Conservation (phyloP, 2,797 vertebrate species). For the Diplodus puntazzo region DNA sequence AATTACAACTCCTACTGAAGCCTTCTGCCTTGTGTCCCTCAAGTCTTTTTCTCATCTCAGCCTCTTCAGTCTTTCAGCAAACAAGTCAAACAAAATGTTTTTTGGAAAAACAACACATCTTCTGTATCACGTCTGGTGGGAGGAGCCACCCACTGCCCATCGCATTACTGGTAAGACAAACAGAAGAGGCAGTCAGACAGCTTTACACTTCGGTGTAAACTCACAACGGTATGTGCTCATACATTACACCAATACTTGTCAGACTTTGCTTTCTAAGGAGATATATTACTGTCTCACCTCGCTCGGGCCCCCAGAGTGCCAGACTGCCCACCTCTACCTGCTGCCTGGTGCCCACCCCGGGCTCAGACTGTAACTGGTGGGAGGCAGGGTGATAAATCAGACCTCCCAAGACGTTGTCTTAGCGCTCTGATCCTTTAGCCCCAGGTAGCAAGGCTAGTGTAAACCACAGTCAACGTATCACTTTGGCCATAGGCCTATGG, state of each 20-base stretch:
- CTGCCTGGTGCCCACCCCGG: constrained; percentile 37
- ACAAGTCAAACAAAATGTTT: not conserved
- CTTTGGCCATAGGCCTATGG: constrained; percentile 58
- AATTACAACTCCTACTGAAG: too few relatives aligned
- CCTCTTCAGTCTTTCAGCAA: not conserved
- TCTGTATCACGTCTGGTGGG: not conserved
- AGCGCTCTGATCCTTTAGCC: constrained; percentile 69
- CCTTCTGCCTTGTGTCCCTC: not conserved
- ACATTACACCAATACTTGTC: not conserved
- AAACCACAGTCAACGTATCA: constrained; percentile 74
- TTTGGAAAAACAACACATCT: not conserved
- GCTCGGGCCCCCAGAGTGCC: constrained; percentile 21
- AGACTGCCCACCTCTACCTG: constrained; percentile 43
- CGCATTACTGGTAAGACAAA: not conserved
- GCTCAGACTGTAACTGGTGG: constrained; percentile 43
- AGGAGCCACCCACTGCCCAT: not conserved
- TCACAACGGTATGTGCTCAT: constrained; percentile 8
- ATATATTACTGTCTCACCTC: constrained; percentile 31
- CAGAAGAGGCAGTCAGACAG: not conserved
- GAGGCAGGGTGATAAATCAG: constrained; percentile 69
- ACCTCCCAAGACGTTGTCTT: constrained; percentile 62
- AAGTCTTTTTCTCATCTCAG: not conserved
- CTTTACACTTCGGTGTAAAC: not conserved
- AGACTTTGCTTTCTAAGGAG: constrained; percentile 24
- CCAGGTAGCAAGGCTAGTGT: constrained; percentile 64